These are phyloP conservation scores for Hetaerina titia DNA, from an alignment of 2,888 invertebrate genomes.

Conservation along the genomic window DNA sequence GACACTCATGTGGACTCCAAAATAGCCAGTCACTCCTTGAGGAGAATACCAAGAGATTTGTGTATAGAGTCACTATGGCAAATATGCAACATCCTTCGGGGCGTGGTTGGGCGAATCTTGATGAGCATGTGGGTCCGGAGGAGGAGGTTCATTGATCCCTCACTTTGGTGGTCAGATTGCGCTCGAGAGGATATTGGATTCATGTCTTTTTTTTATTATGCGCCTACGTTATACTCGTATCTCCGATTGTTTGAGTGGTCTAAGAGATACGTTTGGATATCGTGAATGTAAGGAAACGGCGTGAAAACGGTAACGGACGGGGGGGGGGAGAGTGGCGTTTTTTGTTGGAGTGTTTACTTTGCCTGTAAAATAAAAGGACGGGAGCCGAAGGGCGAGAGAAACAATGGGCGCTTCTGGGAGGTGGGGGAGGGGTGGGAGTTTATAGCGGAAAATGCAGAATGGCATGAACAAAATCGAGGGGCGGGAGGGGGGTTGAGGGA, in stretches of 20 bases:
- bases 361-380: not conserved
- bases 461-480: not conserved
- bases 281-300: not conserved
- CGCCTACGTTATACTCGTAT: not conserved
- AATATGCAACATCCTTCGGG: no score
- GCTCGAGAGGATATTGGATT: not conserved
- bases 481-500: not conserved
- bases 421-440: not conserved
- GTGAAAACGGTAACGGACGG: not conserved
- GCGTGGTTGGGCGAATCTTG: no score
- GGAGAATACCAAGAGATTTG: not conserved
- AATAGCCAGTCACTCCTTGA: not conserved
- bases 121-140: not conserved
- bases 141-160: not conserved
- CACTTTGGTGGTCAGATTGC: not conserved
- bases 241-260: constrained; percentile 2
- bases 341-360: not conserved
- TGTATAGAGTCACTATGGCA: no score
- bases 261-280: not conserved
- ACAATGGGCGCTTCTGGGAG: not conserved
- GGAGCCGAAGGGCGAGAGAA: not conserved
- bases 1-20: no score
- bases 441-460: not conserved
- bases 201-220: not conserved
- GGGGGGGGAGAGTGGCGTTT: not conserved